phyloP scores from a whole-genome alignment of 2,113 vertebrate species.

The Nansenia antarctica region DNA sequence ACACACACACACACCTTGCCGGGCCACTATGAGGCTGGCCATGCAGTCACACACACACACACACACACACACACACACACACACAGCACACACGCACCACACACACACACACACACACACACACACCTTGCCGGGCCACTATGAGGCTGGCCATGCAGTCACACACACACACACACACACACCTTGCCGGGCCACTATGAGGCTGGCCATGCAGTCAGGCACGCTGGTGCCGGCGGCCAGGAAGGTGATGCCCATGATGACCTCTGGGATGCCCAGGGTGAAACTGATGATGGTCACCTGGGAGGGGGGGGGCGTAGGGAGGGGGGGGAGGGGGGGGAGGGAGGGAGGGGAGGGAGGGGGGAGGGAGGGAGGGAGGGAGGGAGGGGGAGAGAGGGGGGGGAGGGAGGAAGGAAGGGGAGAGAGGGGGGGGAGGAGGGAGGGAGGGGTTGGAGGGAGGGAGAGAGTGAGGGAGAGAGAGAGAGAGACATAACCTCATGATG shows the following conservation, averaged over 20 bases:
- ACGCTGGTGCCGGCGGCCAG: conserved; percentile 82
- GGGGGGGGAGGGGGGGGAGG: background rate
- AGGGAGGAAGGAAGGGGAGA: too few relatives aligned
- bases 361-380: too few relatives aligned
- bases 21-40: too few relatives aligned
- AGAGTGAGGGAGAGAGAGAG: too few relatives aligned
- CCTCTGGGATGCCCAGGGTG: conserved; percentile 79
- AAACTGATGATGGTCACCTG: conserved; percentile 81
- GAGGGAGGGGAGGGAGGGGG: background rate
- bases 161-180: conserved; percentile 12
- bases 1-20: background rate
- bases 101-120: background rate
- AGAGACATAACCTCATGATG: too few relatives aligned
- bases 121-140: conserved; percentile 77
- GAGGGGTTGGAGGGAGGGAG: too few relatives aligned
- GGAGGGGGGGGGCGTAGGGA: conserved; percentile 10
- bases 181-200: conserved; percentile 81
- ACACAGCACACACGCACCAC: conserved; percentile 2
- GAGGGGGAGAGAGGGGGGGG: too few relatives aligned
- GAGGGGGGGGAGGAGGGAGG: too few relatives aligned
- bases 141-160: conserved; percentile 80
- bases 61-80: conserved; percentile 1
- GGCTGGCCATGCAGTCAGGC: conserved; percentile 82
- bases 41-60: background rate
- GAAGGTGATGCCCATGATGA: conserved; percentile 83